phyloP scores from a whole-genome alignment of 2,888 invertebrate genomes.

The Criorhina ranunculi region DNA sequence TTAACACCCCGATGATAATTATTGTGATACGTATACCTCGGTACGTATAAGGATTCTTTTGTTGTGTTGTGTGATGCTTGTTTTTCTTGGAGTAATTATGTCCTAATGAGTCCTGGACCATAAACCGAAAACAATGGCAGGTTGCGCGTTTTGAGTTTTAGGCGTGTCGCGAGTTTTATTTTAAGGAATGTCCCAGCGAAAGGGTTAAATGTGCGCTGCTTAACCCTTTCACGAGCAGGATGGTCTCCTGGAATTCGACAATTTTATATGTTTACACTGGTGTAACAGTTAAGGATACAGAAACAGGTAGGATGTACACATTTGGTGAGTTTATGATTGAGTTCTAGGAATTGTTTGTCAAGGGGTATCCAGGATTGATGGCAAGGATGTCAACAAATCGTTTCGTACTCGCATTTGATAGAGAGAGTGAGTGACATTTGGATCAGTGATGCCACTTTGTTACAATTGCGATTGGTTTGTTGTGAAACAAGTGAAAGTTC shows the following conservation, averaged over 20 bases:
- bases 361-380: not conserved
- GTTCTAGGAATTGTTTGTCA: conserved; percentile 10
- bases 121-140: conserved; percentile 59
- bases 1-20: conserved; percentile 69
- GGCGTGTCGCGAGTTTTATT: conserved; percentile 58
- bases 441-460: too few species aligned
- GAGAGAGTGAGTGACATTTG: too few species aligned
- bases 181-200: conserved; percentile 43
- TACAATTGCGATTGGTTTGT: too few species aligned
- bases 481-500: too few species aligned
- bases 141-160: conserved; percentile 64
- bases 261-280: not conserved
- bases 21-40: conserved; percentile 40
- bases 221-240: conserved; percentile 49
- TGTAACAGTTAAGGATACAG: not conserved
- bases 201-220: conserved; percentile 56
- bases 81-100: conserved; percentile 68
- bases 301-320: not conserved
- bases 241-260: conserved; percentile 10
- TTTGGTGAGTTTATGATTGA: not conserved
- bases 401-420: too few species aligned
- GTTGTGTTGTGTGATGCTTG: conserved; percentile 10
- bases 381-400: too few species aligned
- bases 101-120: conserved; percentile 65
- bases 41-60: not conserved